Conservation (phyloP, 2,113 vertebrate genomes). For the Cyprinodon variegatus region DNA sequence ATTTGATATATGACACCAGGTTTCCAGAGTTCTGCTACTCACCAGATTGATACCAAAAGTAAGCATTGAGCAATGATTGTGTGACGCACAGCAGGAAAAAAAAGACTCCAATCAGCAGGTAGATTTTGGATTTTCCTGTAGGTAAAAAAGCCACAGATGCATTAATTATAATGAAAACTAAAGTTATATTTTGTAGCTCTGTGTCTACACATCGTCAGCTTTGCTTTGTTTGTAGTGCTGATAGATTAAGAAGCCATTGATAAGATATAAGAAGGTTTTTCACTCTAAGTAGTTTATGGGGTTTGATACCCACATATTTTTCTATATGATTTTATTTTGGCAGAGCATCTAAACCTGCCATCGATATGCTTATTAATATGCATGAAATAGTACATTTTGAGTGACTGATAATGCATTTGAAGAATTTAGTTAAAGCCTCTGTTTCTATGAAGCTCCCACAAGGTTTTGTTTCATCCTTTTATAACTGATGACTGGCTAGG, state of each 20-base stretch:
- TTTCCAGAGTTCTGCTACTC: neutral
- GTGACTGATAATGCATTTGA: too few relatives aligned
- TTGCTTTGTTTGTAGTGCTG: neutral
- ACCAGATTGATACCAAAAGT: neutral
- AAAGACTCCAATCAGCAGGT: constrained; percentile 10
- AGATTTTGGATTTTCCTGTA: neutral
- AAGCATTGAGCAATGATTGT: constrained; percentile 9
- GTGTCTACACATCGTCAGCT: neutral
- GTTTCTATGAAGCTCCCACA: too few relatives aligned
- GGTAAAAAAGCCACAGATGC: neutral
- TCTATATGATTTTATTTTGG: too few relatives aligned
- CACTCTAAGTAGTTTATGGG: neutral
- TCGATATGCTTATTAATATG: too few relatives aligned
- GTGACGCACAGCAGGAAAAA: constrained; percentile 23
- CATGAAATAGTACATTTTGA: too few relatives aligned
- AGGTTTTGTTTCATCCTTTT: too few relatives aligned
- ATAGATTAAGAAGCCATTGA: neutral
- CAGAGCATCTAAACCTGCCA: too few relatives aligned
- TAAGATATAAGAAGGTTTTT: neutral
- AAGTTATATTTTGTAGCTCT: neutral
- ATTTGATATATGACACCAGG: neutral
- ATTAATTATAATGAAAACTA: neutral
- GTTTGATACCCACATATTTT: neutral
- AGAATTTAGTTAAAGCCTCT: too few relatives aligned
- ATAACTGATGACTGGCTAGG: too few relatives aligned